Conservation (phyloP, 2,888 invertebrate genomes). For the Leucozona laternaria region DNA sequence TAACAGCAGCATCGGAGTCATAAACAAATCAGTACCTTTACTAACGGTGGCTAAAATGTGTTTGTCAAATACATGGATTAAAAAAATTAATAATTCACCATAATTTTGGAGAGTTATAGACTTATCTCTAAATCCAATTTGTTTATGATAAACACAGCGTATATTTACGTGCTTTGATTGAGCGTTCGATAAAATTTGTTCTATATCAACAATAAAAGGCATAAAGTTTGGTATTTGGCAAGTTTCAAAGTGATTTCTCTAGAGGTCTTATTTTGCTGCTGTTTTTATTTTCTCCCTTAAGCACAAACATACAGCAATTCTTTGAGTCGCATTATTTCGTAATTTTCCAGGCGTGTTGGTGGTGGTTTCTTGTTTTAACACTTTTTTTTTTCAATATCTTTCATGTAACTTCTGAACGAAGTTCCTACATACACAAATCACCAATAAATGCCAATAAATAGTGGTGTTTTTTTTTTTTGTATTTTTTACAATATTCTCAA, state of each 20-base stretch:
- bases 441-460: too few relatives aligned
- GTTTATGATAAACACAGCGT: background rate
- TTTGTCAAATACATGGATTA: background rate
- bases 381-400: constrained; percentile 9
- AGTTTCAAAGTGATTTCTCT: constrained; percentile 27
- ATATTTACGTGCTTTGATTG: background rate
- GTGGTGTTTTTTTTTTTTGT: too few relatives aligned
- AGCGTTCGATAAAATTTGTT: background rate
- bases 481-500: too few relatives aligned
- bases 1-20: background rate
- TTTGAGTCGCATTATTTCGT: background rate
- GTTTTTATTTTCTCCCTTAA: background rate
- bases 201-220: background rate
- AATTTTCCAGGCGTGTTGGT: background rate
- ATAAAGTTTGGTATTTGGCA: background rate
- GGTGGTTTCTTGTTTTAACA: background rate
- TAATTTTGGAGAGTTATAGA: background rate
- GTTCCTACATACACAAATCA: too few relatives aligned
- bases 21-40: background rate
- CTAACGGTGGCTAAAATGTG: background rate
- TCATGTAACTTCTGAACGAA: background rate
- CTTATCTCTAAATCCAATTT: background rate
- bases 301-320: background rate
- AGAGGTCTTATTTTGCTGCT: background rate
- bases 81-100: background rate